Evolutionary conservation across 1,140 invertebrate species (phyloP).

Genomic region (Trichonephila inaurata): DNA sequence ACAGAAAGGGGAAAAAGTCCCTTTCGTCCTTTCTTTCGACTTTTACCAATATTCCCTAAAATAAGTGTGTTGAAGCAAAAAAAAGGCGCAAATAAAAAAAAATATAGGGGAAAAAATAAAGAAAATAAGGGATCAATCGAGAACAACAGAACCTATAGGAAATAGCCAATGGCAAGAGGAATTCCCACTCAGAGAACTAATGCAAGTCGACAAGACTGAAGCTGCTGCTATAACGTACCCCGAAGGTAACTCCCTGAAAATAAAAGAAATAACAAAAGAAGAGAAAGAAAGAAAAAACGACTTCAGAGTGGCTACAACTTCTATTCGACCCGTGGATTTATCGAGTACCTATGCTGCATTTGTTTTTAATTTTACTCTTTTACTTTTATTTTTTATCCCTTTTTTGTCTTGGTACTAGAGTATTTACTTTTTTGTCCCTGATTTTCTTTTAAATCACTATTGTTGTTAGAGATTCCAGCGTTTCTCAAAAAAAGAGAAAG

Average conservation of each 20-base stretch:
- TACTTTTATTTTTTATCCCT: slow-evolving; percentile 44
- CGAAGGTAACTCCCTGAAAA: slow-evolving; percentile 22
- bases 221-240: slow-evolving; percentile 49
- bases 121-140: slow-evolving; percentile 64
- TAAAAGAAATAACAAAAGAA: slow-evolving; percentile 41
- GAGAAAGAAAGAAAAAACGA: neutral
- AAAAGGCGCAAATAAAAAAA: slow-evolving; percentile 35
- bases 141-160: slow-evolving; percentile 66
- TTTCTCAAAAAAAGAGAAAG: slow-evolving; percentile 10
- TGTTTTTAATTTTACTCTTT: slow-evolving; percentile 53
- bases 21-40: neutral
- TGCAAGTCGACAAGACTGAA: slow-evolving; percentile 57
- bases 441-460: slow-evolving; percentile 75
- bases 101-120: neutral
- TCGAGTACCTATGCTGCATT: slow-evolving; percentile 68
- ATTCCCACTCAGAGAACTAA: slow-evolving; percentile 71
- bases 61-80: slow-evolving; percentile 42
- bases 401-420: neutral
- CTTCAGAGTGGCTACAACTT: slow-evolving; percentile 73
- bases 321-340: slow-evolving; percentile 72
- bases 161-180: slow-evolving; percentile 70
- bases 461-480: slow-evolving; percentile 65
- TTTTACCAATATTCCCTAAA: slow-evolving; percentile 58
- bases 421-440: slow-evolving; percentile 22
- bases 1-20: neutral